These are phyloP conservation scores for Bombyx mandarina DNA, from an alignment of 1,140 invertebrate genomes.

Conservation along the genomic window DNA sequence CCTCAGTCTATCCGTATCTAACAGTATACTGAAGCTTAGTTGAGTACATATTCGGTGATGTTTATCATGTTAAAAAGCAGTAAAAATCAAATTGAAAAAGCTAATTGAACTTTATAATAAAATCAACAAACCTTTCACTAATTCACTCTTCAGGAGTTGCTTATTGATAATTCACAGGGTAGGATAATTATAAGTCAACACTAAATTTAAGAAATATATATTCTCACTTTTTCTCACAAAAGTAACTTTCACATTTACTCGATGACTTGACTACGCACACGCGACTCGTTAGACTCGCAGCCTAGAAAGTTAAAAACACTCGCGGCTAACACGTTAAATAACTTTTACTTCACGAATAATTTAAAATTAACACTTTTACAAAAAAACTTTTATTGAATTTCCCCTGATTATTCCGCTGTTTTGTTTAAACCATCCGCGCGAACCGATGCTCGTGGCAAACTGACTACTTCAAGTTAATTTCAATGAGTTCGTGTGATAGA, in stretches of 20 bases:
- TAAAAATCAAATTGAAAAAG: no score
- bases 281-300: conserved; percentile 6
- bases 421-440: conserved; percentile 39
- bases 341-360: conserved; percentile 3
- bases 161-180: no score
- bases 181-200: no score
- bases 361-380: conserved; percentile 5
- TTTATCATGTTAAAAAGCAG: no score
- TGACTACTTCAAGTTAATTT: conserved; percentile 35
- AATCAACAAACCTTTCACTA: no score
- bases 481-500: conserved; percentile 29
- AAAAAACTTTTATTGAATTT: conserved; percentile 7
- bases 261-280: conserved; percentile 14
- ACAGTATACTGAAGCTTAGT: no score
- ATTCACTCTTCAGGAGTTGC: no score
- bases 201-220: no score
- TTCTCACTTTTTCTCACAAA: conserved; percentile 1
- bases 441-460: conserved; percentile 30
- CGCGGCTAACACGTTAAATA: background rate
- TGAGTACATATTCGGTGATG: no score
- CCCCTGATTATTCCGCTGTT: conserved; percentile 21
- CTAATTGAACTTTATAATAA: no score
- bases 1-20: no score
- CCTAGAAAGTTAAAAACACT: background rate
- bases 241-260: conserved; percentile 25